Conservation (phyloP, 2,888 invertebrate genomes). For the Drosophila mulleri region DNA sequence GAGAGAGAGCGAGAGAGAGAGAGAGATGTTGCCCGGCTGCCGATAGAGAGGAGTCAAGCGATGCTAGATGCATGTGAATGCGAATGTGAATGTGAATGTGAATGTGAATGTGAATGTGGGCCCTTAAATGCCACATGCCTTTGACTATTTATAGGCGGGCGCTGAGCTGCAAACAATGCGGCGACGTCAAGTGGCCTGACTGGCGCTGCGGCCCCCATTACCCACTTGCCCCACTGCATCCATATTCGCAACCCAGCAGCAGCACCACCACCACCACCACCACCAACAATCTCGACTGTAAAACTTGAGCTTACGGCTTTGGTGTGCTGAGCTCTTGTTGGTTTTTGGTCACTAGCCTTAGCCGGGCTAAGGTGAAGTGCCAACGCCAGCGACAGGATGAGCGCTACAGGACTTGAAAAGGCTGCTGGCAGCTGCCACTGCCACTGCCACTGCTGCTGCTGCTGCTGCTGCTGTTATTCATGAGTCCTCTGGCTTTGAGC, state of each 20-base stretch:
- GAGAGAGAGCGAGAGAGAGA: conserved; percentile 7
- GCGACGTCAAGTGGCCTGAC: conserved; percentile 65
- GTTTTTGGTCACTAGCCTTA: conserved; percentile 35
- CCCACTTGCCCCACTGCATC: not conserved
- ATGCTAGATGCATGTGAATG: no score
- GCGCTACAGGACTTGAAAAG: conserved; percentile 33
- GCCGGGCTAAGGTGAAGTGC: conserved; percentile 33
- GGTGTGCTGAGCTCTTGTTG: conserved; percentile 14
- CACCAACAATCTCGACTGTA: conserved; percentile 20
- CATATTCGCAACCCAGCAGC: conserved; percentile 1
- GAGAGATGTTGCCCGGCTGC: conserved; percentile 34
- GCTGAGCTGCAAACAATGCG: conserved; percentile 73
- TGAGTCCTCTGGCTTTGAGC: conserved; percentile 15
- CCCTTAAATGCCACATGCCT: conserved; percentile 61
- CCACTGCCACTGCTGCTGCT: not conserved
- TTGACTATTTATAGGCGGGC: conserved; percentile 75
- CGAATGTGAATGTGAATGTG: conserved; percentile 36
- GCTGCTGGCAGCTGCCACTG: conserved; percentile 9
- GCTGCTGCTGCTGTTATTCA: conserved; percentile 7
- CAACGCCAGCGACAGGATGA: conserved; percentile 41
- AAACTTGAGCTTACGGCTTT: conserved; percentile 37
- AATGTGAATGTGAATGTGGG: conserved; percentile 38
- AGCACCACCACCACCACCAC: conserved; percentile 2
- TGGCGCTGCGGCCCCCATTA: conserved; percentile 7
- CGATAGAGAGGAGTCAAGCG: conserved; percentile 54